Evolutionary conservation across 2,113 vertebrate genomes (phyloP), one percentile per base, ranked within the genome.

Genomic region (Ammospiza nelsoni): DNA sequence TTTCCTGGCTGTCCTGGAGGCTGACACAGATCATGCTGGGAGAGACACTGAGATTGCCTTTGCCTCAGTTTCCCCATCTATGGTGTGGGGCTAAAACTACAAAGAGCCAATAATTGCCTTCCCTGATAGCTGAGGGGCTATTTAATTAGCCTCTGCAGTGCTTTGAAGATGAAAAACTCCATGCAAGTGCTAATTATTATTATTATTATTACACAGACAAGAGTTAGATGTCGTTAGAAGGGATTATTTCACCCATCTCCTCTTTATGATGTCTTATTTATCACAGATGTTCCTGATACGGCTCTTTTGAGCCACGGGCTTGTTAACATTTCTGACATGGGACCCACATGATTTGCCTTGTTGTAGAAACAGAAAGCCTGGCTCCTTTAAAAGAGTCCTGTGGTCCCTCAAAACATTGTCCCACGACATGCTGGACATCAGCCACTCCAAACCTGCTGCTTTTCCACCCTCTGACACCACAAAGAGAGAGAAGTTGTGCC

Each of bases 81-180:
- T 49, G 84, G 7, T 18, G 58, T 90, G 83, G 66, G 81, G 21
- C 59, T 97, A 90, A 91, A 85, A 91, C 82, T 89, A 95, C 86
- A 93, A 97, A 95, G 96, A 94, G 84, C 54, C 78, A 91, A 92
- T 96, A 91, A 94, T 80, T 96, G 83, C 92, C 94, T 91, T 87
- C 78, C 6, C 0, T 35, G 66, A 57, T 94, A 93, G 94, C 87
- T 84, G 37, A 92, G 74, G 86, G 90, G 91, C 43, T 92, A 90
- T 87, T 91, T 96, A 97, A 97, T 97, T 96, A 96, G 95, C 89
- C 78, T 95, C 84, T 68, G 67, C 58, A 69, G 81, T 72, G 79
- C 96, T 97, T 97, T 96, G 96, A 97, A 97, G 96, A 96, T 97
- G 84, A 97, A 96, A 95, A 95, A 88, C 69, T 86, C 91, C 35